Base-by-base conservation (phyloP, 2,113 vertebrate genomes). In the Salvelinus alpinus region DNA sequence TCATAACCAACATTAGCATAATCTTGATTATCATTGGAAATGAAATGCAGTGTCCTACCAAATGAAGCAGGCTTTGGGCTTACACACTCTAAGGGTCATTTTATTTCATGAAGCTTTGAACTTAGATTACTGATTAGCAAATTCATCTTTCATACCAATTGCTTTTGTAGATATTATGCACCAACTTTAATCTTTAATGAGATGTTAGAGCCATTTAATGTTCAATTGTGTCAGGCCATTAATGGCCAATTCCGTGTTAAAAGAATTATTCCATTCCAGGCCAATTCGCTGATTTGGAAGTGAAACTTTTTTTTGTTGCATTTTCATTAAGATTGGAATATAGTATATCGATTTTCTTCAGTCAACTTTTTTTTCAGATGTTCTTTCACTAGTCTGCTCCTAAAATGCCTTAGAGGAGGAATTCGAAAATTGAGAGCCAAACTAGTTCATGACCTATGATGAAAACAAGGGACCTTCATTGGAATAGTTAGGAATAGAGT, bases 71-170 rank as follows among this genome's bases (percentile, higher is more conserved):
- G 71, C 80, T 79, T 31, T 57, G 74, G 75, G 73, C 74, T 70
- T 59, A 59, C 48, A 31, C 71, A 70, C 68, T 64, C 73, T 80
- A 24, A 20, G 29, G 81, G 74, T 82, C 74, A 77, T 85, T 89
- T 80, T 83, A 83, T 85, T 84, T 85, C 82, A 84, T 86, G 73
- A 85, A 70, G 81, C 81, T 86, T 86, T 86, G 78, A 85, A 82
- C 83, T 76, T 78, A 77, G 84, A 88, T 83, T 79, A 70, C 78
- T 80, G 79, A 85, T 84, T 81, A 83, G 77, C 57, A 54, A 75
- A 79, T 64, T 72, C 34, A 18, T 73, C 70, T 76, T 82, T 82
- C 38, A 73, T 68, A 70, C 66, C 22, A 81, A 71, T 79, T 82
- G 75, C 71, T 86, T 87, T 82, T 81, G 48, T 48, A 78, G 68